Conservation (phyloP, 2,888 invertebrate species). For the Caenorhabditis japonica region DNA sequence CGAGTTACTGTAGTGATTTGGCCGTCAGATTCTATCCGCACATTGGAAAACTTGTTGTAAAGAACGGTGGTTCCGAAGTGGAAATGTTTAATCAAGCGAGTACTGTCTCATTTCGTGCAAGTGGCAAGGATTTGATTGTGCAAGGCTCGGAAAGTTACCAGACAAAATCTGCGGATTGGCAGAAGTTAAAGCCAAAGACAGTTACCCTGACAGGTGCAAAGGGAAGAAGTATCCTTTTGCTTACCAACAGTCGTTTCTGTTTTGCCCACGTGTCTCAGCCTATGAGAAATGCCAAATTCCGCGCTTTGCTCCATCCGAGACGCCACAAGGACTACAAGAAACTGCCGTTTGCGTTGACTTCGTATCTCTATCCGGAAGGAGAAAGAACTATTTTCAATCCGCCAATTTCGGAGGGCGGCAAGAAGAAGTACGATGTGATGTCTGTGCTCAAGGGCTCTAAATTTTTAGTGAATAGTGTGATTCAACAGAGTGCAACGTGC, state of each 20-base stretch:
- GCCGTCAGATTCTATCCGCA: constrained; percentile 22
- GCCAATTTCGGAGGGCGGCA: background rate
- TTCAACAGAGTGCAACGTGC: background rate
- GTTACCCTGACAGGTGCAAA: background rate
- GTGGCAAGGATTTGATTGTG: too few species aligned
- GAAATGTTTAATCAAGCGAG: constrained; percentile 8
- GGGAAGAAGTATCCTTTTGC: background rate
- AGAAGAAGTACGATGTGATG: constrained; percentile 1
- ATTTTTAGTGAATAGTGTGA: background rate
- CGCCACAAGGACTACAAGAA: background rate
- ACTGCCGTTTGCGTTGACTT: background rate
- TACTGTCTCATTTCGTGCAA: background rate
- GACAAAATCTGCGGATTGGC: too few species aligned
- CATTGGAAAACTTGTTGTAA: constrained; percentile 1
- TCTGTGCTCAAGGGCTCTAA: background rate
- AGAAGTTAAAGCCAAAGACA: too few species aligned
- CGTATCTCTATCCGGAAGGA: background rate
- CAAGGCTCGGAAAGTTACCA: too few species aligned
- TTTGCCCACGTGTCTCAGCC: constrained; percentile 17
- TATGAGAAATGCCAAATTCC: background rate
- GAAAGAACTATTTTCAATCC: background rate
- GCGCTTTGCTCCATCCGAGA: background rate
- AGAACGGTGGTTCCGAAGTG: background rate
- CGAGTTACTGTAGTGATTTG: background rate
- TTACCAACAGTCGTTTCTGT: constrained; percentile 33